phyloP scores from a whole-genome alignment of 1,140 invertebrate genomes.

The Armadillidium nasatum region DNA sequence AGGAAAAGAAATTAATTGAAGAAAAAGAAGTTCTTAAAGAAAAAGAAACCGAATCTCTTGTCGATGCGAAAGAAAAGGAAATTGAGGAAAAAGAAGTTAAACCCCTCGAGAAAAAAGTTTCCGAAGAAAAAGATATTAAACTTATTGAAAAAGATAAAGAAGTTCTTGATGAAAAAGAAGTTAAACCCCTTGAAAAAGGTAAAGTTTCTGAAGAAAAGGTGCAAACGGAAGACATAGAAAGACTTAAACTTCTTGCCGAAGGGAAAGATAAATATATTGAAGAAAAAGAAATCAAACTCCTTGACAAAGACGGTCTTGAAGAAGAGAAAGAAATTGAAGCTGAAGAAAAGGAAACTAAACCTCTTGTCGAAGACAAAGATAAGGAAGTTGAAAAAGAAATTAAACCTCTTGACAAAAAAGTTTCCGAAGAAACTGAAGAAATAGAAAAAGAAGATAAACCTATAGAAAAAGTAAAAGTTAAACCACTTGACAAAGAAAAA shows the following conservation, averaged over 20 bases:
- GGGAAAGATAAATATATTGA: constrained; percentile 4
- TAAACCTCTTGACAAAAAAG: constrained; percentile 3
- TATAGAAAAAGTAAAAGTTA: no score
- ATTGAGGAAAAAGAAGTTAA: constrained; percentile 44
- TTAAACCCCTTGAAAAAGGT: background rate
- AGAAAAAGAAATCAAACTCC: constrained; percentile 1
- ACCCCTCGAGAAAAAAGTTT: background rate
- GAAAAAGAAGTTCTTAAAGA: background rate
- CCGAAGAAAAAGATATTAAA: background rate
- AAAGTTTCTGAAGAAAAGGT: constrained; percentile 30
- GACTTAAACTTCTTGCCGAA: constrained; percentile 33
- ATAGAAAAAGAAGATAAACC: constrained; percentile 34
- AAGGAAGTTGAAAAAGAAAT: constrained; percentile 9
- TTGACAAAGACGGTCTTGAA: constrained; percentile 33
- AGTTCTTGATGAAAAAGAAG: no score
- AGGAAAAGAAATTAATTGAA: background rate
- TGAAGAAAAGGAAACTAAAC: constrained; percentile 19
- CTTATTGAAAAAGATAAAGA: background rate
- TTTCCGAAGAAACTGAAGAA: background rate
- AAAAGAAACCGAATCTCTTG: no score
- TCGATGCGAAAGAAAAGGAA: background rate
- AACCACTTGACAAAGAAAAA: background rate
- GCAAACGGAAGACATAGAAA: no score
- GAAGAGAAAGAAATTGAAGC: constrained; percentile 45
- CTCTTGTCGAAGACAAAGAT: constrained; percentile 3